These are phyloP conservation scores for Hylia prasina DNA, from an alignment of 2,113 vertebrate genomes.

Conservation along the genomic window DNA sequence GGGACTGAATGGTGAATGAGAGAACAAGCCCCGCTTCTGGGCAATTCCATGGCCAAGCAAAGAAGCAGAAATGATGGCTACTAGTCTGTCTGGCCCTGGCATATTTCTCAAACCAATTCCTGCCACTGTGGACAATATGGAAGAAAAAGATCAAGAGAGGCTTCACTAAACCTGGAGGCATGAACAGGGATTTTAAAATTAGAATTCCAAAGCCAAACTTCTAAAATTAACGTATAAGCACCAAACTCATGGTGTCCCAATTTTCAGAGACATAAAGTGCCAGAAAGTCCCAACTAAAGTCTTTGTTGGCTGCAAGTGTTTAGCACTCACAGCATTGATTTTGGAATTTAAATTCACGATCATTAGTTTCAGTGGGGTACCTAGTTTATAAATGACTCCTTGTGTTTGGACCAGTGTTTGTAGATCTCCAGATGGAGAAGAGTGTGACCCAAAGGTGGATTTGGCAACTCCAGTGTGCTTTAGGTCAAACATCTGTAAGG, in stretches of 20 bases:
- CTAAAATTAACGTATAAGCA: background rate
- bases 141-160: background rate
- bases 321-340: background rate
- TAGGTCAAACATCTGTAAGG: slow-evolving; percentile 52
- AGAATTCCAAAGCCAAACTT: background rate
- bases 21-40: background rate
- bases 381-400: slow-evolving; percentile 19
- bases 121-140: background rate
- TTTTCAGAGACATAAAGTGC: background rate
- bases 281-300: background rate
- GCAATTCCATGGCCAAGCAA: background rate
- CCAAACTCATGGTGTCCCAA: background rate
- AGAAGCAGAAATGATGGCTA: background rate
- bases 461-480: slow-evolving; percentile 9
- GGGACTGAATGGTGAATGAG: background rate
- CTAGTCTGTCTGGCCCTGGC: background rate
- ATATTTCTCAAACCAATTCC: background rate
- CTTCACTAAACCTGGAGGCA: background rate
- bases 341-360: background rate
- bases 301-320: background rate
- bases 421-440: slow-evolving; percentile 23
- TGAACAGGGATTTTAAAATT: background rate
- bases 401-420: background rate
- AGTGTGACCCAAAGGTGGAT: slow-evolving; percentile 40
- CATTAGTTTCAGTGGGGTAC: background rate